phyloP scores from a whole-genome alignment of 2,113 vertebrate genomes.

The Sciurus niger region DNA sequence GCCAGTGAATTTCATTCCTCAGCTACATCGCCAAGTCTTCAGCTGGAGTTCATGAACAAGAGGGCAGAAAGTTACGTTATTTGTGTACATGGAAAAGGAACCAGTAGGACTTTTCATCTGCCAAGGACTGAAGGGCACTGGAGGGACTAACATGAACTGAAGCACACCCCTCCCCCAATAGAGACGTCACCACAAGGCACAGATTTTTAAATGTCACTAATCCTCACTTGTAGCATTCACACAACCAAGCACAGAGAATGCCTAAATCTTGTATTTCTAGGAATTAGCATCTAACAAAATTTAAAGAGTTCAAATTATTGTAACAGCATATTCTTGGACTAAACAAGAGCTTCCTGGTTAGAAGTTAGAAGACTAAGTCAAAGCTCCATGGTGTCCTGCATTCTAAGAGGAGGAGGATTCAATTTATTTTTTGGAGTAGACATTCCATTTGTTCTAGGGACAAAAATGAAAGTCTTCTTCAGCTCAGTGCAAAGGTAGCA shows the following conservation, averaged over 20 bases:
- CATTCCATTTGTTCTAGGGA: background rate
- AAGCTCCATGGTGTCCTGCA: background rate
- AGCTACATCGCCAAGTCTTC: background rate
- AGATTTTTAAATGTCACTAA: background rate
- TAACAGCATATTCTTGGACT: background rate
- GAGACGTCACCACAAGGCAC: rapidly evolving
- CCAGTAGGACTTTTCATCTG: background rate
- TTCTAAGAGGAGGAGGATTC: background rate
- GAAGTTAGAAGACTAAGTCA: background rate
- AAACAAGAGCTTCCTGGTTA: background rate
- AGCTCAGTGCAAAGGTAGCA: background rate
- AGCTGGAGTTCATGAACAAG: background rate
- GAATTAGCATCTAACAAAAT: background rate
- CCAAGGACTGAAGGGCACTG: background rate
- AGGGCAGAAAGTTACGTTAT: constrained; percentile 34
- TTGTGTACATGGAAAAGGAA: background rate
- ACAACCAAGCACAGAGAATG: background rate
- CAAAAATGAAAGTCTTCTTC: background rate
- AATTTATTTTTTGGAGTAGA: background rate
- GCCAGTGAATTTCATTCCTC: constrained; percentile 42
- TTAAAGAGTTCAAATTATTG: background rate
- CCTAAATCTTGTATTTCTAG: background rate
- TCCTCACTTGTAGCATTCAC: background rate
- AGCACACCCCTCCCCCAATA: background rate
- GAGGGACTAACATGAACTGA: background rate